Conservation (phyloP, 2,797 vertebrate species). For the Enteromius treurensis region DNA sequence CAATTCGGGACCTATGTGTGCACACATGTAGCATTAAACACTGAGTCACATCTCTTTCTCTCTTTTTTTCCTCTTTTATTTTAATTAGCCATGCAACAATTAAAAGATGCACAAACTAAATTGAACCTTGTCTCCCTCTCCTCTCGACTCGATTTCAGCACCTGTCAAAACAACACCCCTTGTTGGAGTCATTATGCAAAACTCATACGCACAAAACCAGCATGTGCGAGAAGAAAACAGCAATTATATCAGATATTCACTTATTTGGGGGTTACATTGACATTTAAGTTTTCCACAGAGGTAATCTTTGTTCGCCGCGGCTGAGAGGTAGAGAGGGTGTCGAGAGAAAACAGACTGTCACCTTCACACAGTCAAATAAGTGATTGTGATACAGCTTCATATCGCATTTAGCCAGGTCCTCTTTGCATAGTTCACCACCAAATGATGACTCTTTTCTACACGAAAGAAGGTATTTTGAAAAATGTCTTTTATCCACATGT, state of each 20-base stretch:
- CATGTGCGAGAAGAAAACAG: constrained; percentile 93
- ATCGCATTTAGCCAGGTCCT: constrained; percentile 29
- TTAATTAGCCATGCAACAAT: constrained; percentile 99
- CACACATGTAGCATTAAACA: constrained; percentile 92
- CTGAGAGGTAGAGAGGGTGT: constrained; percentile 47
- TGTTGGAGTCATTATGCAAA: constrained; percentile 98
- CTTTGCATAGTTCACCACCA: constrained; percentile 2
- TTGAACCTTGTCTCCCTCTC: constrained; percentile 98
- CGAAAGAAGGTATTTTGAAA: not conserved
- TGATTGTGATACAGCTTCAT: constrained; percentile 44
- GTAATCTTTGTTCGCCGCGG: constrained; percentile 80
- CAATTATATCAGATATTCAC: constrained; percentile 99
- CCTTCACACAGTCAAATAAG: constrained; percentile 39
- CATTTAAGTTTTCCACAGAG: constrained; percentile 87
- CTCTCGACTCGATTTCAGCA: constrained; percentile 98
- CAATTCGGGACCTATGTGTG: constrained; percentile 91
- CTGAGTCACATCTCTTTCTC: constrained; percentile 82
- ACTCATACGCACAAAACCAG: constrained; percentile 93
- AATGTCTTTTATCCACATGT: not conserved
- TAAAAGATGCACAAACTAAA: constrained; percentile 99
- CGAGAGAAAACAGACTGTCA: constrained; percentile 52
- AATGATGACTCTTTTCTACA: not conserved
- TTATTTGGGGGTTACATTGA: constrained; percentile 96
- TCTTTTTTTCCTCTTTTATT: constrained; percentile 76
- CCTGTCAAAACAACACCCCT: constrained; percentile 98